These are phyloP conservation scores for Sericinus montela DNA, from an alignment of 2,888 invertebrate genomes.

Conservation along the genomic window DNA sequence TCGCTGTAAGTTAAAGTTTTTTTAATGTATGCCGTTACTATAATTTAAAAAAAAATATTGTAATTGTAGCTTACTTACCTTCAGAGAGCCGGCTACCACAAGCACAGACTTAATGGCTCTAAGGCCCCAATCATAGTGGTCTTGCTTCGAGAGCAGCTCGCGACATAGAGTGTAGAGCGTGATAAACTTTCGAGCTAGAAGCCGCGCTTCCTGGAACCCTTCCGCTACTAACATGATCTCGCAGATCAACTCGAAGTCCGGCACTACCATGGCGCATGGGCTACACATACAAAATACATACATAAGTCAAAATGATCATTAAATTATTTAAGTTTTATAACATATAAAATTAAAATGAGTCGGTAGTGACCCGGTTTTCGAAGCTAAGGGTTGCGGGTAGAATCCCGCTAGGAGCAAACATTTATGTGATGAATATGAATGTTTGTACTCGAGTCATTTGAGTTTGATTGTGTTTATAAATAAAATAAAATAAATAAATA, in stretches of 20 bases:
- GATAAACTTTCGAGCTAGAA: slow-evolving; percentile 95
- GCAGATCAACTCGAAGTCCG: slow-evolving; percentile 96
- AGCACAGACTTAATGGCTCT: slow-evolving; percentile 97
- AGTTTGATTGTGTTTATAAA: too few species aligned
- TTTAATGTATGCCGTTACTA: too few species aligned
- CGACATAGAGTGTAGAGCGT: slow-evolving; percentile 93
- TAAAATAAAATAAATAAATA: too few species aligned
- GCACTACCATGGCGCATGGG: slow-evolving; percentile 98
- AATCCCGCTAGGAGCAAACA: too few species aligned
- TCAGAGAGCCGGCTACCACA: slow-evolving; percentile 95
- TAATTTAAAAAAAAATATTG: too few species aligned
- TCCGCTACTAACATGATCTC: slow-evolving; percentile 98
- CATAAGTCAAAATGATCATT: too few species aligned
- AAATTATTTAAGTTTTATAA: too few species aligned
- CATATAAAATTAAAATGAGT: too few species aligned
- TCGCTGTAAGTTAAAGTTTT: slow-evolving; percentile 55
- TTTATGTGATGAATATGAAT: too few species aligned
- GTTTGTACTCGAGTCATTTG: too few species aligned
- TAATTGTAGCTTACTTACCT: slow-evolving; percentile 74
- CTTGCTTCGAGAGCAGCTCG: slow-evolving; percentile 95
- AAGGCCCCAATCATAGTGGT: slow-evolving; percentile 98
- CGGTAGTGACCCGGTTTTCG: too few species aligned
- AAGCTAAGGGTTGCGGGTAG: too few species aligned
- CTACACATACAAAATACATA: slow-evolving; percentile 57
- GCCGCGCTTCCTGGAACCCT: slow-evolving; percentile 94